Conservation (phyloP, 2,888 invertebrate species). For the Rotaria sp. region DNA sequence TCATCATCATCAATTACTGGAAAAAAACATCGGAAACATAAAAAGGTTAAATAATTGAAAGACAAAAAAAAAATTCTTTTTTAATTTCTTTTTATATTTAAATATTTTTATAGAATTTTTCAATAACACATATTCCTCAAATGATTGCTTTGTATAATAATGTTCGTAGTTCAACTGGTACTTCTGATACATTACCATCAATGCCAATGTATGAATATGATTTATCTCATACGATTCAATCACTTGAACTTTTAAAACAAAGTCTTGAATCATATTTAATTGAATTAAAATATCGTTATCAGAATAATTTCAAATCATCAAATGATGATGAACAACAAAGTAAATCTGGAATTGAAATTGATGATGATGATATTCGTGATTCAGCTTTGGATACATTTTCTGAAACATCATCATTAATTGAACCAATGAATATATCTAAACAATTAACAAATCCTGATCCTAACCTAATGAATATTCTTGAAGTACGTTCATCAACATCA, state of each 20-base stretch:
- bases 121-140: background rate
- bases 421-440: background rate
- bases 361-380: constrained; percentile 2
- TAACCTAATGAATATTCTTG: background rate
- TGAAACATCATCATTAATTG: background rate
- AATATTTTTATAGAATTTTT: background rate
- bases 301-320: background rate
- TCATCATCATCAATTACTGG: background rate
- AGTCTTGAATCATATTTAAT: constrained; percentile 4
- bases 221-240: background rate
- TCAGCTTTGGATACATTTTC: constrained; percentile 1
- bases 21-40: background rate
- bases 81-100: too few relatives aligned
- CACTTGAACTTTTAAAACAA: constrained; percentile 18
- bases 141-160: background rate
- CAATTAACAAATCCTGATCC: background rate
- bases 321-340: background rate
- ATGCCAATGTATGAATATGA: constrained; percentile 28
- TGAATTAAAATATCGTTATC: background rate
- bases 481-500: background rate
- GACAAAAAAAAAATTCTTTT: background rate
- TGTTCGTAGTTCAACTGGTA: background rate
- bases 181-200: background rate
- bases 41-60: background rate
- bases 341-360: background rate